Base-by-base conservation (phyloP, 92 coral and sea anemone species). In the Bergia sp. region DNA sequence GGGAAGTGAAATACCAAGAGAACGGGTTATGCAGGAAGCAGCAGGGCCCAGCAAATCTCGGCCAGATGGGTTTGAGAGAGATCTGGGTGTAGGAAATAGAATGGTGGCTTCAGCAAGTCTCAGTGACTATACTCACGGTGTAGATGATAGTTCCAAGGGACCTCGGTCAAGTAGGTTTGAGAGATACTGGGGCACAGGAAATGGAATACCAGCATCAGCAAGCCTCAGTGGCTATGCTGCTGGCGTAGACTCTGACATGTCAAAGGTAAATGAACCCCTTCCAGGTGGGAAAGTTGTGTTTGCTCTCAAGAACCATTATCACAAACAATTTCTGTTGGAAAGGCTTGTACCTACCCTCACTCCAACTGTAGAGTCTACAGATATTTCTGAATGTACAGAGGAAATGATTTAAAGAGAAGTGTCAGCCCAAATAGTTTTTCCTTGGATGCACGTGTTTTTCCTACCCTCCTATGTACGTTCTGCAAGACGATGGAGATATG, bases 181-280 rank as follows among this genome's bases (percentile, higher is more conserved):
- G 65, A 83, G 61, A 8, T 37, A 43, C 87, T 83, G 87, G 87
- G 65, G 78, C 23, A 67, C 44, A 20, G 87, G 61, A 83, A 69
- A 71, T 43, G 78, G 79, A 37, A 69, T n/a, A 65, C 18, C 40
- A 18, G 4, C 79, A 45, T 29, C 66, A 5, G 65, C 87, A 69
- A 84, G 79, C 45, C 38, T 84, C 11, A 84, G 87, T 84, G 87
- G 87, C 13, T 84, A 84, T 67, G 67, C 23, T 15, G 87, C 87
- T 45, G 75, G 87, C 13, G 55, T 84, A 44, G 87, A 84, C 23
- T 43, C 87, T 3, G 87, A 84, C 44, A 44, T 71, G 21, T 84
- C 87, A 69, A 84, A 84, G 87, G 87, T 84, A 82, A 50, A 36
- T 37, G 23, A 61, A 53, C 29, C 13, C 42, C 21, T 80, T 7